Base-by-base conservation (phyloP, 2,113 vertebrate genomes). In the Bambusicola thoracicus region DNA sequence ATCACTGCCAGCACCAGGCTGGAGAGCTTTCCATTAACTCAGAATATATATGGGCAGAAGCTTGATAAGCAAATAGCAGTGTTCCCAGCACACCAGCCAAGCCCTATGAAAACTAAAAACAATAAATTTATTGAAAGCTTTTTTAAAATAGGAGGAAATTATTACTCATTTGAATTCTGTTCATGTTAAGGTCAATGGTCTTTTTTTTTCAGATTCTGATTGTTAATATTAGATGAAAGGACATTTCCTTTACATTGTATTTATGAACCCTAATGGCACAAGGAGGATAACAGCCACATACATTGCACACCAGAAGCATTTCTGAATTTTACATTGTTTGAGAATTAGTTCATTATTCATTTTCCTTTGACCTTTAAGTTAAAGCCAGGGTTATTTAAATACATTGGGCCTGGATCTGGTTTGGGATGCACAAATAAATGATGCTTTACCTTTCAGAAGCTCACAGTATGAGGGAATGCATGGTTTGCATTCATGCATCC, bases 241-340 rank as follows among this genome's bases (percentile, higher is more conserved):
- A 97, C 96, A 97, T 95, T 97, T 97, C 97, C 97, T 97, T 97
- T 96, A 97, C 97, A 97, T 97, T 97, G 96, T 97, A 97, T 91
- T 97, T 96, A 95, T 93, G 94, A 94, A 93, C 95, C 91, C 87
- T 86, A 87, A 67, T 92, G 91, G 95, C 96, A 95, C 89, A 93
- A 97, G 96, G 80, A 86, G 92, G 85, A 68, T 96, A 94, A 94
- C 87, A 91, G 81, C 73, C 90, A 92, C 95, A 96, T 96, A 97
- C 89, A 94, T 95, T 97, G 92, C 93, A 93, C 92, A 95, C 82
- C 75, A 93, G 89, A 85, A 96, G 67, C 89, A 81, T 70, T 97
- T 95, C 93, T 92, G 87, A 92, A 81, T 92, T 95, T 93, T 83
- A 67, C 87, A 97, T 97, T 97, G 97, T 97, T 95, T 85, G 74